phyloP scores from a whole-genome alignment of 2,888 invertebrate species.

The Chrysolina americana region DNA sequence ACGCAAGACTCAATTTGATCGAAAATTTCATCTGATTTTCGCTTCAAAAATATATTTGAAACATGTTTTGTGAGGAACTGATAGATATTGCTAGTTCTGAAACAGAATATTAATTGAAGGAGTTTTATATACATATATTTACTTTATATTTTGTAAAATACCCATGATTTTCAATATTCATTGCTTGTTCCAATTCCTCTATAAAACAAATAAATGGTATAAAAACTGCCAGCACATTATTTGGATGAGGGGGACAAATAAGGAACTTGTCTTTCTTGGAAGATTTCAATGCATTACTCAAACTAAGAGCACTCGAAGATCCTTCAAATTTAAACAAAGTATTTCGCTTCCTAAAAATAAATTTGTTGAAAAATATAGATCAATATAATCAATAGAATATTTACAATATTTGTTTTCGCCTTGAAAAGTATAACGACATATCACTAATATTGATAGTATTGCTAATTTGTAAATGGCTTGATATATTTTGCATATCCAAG shows the following conservation, averaged over 20 bases:
- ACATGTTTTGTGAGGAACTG: constrained; percentile 90
- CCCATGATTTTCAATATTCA: constrained; percentile 64
- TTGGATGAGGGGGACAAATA: constrained; percentile 84
- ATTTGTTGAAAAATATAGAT: constrained; percentile 5
- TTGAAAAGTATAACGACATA: constrained; percentile 73
- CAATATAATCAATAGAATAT: constrained; percentile 38
- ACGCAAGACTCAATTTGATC: constrained; percentile 80
- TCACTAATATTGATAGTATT: constrained; percentile 69
- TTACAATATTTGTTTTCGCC: constrained; percentile 70
- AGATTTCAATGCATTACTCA: constrained; percentile 63
- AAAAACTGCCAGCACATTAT: constrained; percentile 84
- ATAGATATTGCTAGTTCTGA: constrained; percentile 82
- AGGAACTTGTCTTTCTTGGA: constrained; percentile 73
- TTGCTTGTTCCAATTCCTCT: constrained; percentile 81
- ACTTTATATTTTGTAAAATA: constrained; percentile 24
- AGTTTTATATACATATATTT: too few species aligned
- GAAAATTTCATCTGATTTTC: constrained; percentile 78
- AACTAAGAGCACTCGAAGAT: constrained; percentile 68
- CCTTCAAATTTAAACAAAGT: constrained; percentile 82
- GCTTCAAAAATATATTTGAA: constrained; percentile 87
- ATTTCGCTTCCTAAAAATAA: constrained; percentile 71
- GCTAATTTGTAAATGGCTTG: constrained; percentile 74
- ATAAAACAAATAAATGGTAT: constrained; percentile 87
- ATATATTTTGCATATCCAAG: constrained; percentile 87
- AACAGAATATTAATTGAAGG: constrained; percentile 37